phyloP scores from a whole-genome alignment of 2,797 vertebrate species.

The Yasuhikotakia modesta region DNA sequence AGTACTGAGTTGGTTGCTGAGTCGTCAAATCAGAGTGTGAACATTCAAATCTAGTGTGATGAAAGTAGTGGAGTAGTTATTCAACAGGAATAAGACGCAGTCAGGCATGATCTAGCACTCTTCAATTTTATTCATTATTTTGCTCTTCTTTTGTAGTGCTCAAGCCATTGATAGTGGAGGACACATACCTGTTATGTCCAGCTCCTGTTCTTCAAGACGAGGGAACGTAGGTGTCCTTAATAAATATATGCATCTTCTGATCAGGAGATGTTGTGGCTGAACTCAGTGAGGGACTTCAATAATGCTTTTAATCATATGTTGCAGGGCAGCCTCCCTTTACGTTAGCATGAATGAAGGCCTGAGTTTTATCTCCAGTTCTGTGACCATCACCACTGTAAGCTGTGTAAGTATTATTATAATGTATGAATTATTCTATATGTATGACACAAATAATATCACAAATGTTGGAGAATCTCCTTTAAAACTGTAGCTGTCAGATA shows the following conservation, averaged over 20 bases:
- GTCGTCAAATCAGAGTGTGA: background rate
- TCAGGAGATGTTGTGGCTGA: background rate
- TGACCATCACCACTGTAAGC: constrained; percentile 95
- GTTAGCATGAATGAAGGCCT: constrained; percentile 99
- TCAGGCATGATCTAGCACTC: background rate
- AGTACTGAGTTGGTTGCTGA: too few species aligned
- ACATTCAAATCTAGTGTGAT: background rate
- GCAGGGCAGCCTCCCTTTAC: constrained; percentile 92
- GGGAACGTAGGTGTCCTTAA: constrained; percentile 85
- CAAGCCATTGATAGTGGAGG: constrained; percentile 92
- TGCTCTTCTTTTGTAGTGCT: constrained; percentile 75
- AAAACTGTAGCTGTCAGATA: too few species aligned
- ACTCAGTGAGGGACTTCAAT: background rate
- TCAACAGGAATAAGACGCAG: background rate
- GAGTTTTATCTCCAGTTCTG: constrained; percentile 97
- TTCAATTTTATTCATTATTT: background rate
- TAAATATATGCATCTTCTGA: background rate
- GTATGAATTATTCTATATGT: background rate
- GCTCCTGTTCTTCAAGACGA: constrained; percentile 91
- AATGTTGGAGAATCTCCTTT: too few species aligned
- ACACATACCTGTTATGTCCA: constrained; percentile 94
- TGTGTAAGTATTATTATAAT: constrained; percentile 87
- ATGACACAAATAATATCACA: too few species aligned
- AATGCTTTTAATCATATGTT: constrained; percentile 36
- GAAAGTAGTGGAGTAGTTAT: background rate